phyloP scores from a whole-genome alignment of 2,797 vertebrate species.

The Pteronotus mesoamericanus region DNA sequence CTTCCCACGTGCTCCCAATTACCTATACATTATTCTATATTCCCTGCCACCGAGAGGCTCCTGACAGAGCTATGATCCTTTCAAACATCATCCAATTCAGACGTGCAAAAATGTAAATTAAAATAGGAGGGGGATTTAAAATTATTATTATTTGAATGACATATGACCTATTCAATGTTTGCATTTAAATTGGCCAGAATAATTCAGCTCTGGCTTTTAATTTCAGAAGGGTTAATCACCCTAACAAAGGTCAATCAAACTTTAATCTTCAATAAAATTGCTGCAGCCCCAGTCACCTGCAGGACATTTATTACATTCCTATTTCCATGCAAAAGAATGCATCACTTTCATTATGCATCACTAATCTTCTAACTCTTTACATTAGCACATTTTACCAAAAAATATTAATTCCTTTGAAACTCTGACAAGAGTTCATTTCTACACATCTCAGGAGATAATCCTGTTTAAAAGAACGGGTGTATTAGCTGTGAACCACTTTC shows the following conservation, averaged over 20 bases:
- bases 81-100: constrained; percentile 75
- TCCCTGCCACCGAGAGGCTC: constrained; percentile 51
- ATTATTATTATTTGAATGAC: constrained; percentile 73
- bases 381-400: constrained; percentile 82
- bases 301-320: constrained; percentile 82
- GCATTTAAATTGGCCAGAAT: constrained; percentile 84
- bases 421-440: constrained; percentile 81
- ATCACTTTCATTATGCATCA: constrained; percentile 55
- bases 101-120: constrained; percentile 77
- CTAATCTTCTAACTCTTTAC: constrained; percentile 82
- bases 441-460: constrained; percentile 81
- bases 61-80: constrained; percentile 49
- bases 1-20: constrained; percentile 22
- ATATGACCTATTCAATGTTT: constrained; percentile 72
- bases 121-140: constrained; percentile 66
- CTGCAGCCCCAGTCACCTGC: constrained; percentile 80
- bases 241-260: constrained; percentile 85
- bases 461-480: constrained; percentile 76
- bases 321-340: constrained; percentile 81
- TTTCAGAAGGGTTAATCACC: constrained; percentile 85
- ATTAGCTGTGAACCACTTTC: constrained; percentile 77
- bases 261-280: constrained; percentile 86
- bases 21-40: constrained; percentile 33
- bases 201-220: constrained; percentile 83
- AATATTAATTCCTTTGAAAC: constrained; percentile 82